phyloP scores from a whole-genome alignment of 2,888 invertebrate species.

The Ormyrus pomaceus region DNA sequence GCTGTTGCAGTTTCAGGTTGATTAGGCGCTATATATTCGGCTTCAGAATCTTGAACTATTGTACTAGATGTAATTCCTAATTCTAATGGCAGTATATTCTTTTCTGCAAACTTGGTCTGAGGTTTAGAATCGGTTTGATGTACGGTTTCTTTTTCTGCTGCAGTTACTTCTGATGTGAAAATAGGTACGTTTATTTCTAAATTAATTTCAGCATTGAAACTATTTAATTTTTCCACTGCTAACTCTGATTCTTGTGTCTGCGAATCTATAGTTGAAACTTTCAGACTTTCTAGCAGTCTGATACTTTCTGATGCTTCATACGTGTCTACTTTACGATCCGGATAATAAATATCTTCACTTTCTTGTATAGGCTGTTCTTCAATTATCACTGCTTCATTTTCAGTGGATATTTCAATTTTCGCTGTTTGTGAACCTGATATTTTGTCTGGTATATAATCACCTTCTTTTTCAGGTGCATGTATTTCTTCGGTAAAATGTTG shows the following conservation, averaged over 20 bases:
- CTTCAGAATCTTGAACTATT: constrained; percentile 83
- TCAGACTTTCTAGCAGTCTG: constrained; percentile 76
- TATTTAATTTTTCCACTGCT: constrained; percentile 74
- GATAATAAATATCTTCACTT: constrained; percentile 80
- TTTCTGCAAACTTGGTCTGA: constrained; percentile 67
- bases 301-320: constrained; percentile 68
- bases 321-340: constrained; percentile 64
- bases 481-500: constrained; percentile 82
- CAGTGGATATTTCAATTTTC: constrained; percentile 77
- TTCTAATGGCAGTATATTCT: constrained; percentile 78
- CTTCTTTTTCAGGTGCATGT: constrained; percentile 83
- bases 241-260: constrained; percentile 82
- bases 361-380: constrained; percentile 80
- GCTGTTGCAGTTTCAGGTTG: constrained; percentile 78
- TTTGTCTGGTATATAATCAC: constrained; percentile 79
- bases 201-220: constrained; percentile 79
- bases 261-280: constrained; percentile 80
- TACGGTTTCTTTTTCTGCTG: constrained; percentile 79
- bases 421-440: constrained; percentile 81
- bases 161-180: constrained; percentile 78
- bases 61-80: constrained; percentile 79
- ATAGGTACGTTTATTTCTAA: constrained; percentile 81
- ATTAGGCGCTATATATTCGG: constrained; percentile 77
- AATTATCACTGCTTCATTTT: constrained; percentile 80
- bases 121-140: constrained; percentile 76